Conservation (phyloP, 2,113 vertebrate genomes). For the Poeciliopsis turrubarensis region DNA sequence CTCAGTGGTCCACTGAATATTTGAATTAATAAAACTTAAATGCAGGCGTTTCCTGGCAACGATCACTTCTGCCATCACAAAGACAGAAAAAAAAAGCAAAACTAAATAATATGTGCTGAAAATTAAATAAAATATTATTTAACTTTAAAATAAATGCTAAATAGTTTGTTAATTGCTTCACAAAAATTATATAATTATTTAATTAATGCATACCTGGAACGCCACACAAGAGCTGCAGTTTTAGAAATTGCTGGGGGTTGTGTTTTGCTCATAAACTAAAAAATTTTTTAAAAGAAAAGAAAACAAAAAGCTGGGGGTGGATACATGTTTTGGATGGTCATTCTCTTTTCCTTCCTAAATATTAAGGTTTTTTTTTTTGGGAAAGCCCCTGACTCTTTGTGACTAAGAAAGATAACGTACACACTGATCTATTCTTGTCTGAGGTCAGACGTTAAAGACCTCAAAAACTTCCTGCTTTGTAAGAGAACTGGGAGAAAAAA, state of each 20-base stretch:
- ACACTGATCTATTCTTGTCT: conserved; percentile 60
- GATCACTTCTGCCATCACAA: not conserved
- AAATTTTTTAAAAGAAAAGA: not conserved
- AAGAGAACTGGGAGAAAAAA: conserved; percentile 27
- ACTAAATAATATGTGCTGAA: too few species aligned
- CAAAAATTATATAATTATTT: too few species aligned
- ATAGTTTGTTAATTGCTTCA: too few species aligned
- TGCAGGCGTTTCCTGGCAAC: not conserved
- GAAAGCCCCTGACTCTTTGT: conserved; percentile 62
- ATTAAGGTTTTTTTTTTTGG: conserved; percentile 48
- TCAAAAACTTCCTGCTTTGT: conserved; percentile 65
- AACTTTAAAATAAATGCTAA: too few species aligned
- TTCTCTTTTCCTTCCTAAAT: conserved; percentile 44
- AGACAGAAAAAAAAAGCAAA: not conserved
- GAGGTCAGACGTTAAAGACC: conserved; percentile 66
- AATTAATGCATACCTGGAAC: not conserved
- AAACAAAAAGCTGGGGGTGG: conserved; percentile 1
- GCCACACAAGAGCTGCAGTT: not conserved
- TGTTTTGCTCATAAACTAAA: not conserved
- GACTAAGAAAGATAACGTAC: conserved; percentile 49
- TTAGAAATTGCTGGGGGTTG: not conserved
- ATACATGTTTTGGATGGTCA: conserved; percentile 26
- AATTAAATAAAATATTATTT: too few species aligned
- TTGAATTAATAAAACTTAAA: conserved; percentile 27
- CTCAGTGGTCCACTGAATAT: conserved; percentile 27